Conservation (phyloP, 2,888 invertebrate genomes). For the Lampropteryx suffumata region DNA sequence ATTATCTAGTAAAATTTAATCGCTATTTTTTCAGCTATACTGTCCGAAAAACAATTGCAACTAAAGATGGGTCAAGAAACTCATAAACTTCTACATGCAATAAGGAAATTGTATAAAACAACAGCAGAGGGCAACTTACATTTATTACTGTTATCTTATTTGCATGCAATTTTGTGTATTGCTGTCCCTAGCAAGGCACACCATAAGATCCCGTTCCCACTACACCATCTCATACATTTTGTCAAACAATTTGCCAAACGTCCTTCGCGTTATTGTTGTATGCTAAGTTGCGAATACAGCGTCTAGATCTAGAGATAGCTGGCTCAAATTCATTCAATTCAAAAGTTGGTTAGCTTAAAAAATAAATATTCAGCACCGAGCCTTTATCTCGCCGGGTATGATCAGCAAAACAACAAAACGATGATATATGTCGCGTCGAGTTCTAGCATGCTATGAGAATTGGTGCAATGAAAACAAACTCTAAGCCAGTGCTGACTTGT, state of each 20-base stretch:
- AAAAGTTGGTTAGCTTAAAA: too few relatives aligned
- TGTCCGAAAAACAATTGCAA: constrained; percentile 20
- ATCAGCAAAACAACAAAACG: too few relatives aligned
- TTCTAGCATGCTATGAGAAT: constrained; percentile 18
- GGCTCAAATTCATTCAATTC: too few relatives aligned
- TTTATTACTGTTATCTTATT: constrained; percentile 79
- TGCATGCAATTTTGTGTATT: constrained; percentile 79
- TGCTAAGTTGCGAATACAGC: too few relatives aligned
- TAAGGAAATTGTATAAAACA: constrained; percentile 57
- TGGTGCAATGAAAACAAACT: constrained; percentile 15
- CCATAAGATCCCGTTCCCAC: constrained; percentile 21
- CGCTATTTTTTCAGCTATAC: too few relatives aligned
- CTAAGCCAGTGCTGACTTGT: constrained; percentile 59
- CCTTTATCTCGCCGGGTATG: too few relatives aligned
- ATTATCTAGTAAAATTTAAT: too few relatives aligned
- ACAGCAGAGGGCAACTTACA: constrained; percentile 50
- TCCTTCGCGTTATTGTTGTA: too few relatives aligned
- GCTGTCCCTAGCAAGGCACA: constrained; percentile 54
- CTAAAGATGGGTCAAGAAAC: constrained; percentile 50
- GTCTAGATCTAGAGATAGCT: too few relatives aligned
- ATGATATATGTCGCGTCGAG: constrained; percentile 8
- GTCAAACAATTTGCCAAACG: too few relatives aligned
- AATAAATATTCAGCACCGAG: too few relatives aligned
- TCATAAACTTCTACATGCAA: constrained; percentile 51
- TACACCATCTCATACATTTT: constrained; percentile 18